Evolutionary conservation across 2,797 vertebrate species (phyloP).

Genomic region (Petrocephalus sullivani): DNA sequence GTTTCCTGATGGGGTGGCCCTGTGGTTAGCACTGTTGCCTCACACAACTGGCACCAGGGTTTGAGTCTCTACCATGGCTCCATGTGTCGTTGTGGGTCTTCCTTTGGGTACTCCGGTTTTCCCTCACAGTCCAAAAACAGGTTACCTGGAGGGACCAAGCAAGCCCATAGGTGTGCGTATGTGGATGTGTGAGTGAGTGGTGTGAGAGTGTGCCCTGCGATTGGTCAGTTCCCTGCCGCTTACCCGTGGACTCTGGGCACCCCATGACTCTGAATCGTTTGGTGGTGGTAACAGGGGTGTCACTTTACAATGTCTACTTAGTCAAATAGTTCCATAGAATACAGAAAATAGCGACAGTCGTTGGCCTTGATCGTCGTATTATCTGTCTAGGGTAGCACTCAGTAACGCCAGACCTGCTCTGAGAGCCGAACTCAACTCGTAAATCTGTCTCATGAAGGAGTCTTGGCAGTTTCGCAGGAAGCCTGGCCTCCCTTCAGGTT

Average conservation of each 20-base stretch:
- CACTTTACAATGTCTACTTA: background rate
- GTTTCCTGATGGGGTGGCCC: background rate
- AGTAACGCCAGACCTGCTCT: background rate
- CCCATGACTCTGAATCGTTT: background rate
- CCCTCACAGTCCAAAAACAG: background rate
- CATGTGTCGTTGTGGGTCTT: background rate
- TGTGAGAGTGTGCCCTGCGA: background rate
- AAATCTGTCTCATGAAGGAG: constrained; percentile 3
- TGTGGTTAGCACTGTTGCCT: background rate
- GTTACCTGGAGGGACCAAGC: background rate
- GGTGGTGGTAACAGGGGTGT: background rate
- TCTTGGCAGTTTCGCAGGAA: background rate
- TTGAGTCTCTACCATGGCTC: background rate
- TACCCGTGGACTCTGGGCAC: background rate
- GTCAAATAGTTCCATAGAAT: background rate
- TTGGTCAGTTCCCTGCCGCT: background rate
- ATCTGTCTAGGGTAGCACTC: background rate
- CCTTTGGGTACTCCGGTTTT: background rate
- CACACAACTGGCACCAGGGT: background rate
- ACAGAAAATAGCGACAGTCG: background rate
- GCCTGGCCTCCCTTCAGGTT: background rate
- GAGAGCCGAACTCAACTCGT: background rate
- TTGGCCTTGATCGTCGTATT: background rate
- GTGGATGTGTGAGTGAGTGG: background rate
- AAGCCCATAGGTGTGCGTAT: background rate